These are phyloP conservation scores for Raja brachyura DNA, from an alignment of 2,113 vertebrate species.

Conservation along the genomic window DNA sequence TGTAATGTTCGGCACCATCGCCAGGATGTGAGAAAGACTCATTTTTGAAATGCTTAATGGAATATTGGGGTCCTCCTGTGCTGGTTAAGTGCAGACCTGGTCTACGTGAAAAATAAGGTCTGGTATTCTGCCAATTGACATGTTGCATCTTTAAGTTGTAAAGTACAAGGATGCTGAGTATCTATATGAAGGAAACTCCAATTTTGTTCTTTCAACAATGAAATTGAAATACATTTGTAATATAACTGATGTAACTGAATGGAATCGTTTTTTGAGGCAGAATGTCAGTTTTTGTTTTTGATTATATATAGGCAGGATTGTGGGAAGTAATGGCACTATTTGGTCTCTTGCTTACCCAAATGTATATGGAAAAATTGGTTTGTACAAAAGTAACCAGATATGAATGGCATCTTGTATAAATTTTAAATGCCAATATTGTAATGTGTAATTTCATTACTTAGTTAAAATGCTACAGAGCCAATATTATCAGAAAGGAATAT, in stretches of 20 bases:
- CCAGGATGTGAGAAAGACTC: background rate
- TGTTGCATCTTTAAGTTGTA: slow-evolving; percentile 9
- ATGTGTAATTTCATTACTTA: slow-evolving; percentile 25
- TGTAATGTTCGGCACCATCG: background rate
- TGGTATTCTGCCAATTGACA: slow-evolving; percentile 10
- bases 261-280: slow-evolving; percentile 8
- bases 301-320: background rate
- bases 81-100: background rate
- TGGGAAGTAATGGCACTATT: slow-evolving; percentile 22
- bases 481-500: slow-evolving; percentile 21
- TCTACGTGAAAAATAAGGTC: background rate
- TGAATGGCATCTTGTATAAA: slow-evolving; percentile 30
- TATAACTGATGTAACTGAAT: slow-evolving; percentile 35
- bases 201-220: background rate
- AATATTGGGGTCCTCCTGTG: background rate
- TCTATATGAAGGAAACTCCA: background rate
- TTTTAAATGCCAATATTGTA: slow-evolving; percentile 37
- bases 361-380: slow-evolving; percentile 2
- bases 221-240: slow-evolving; percentile 28
- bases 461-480: slow-evolving; percentile 9
- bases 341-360: background rate
- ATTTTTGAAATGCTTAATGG: background rate
- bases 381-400: slow-evolving; percentile 25
- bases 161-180: background rate
- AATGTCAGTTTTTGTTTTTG: slow-evolving; percentile 10